These are phyloP conservation scores for Pelecanoides urinatrix DNA, from an alignment of 2,113 vertebrate species.

Conservation along the genomic window DNA sequence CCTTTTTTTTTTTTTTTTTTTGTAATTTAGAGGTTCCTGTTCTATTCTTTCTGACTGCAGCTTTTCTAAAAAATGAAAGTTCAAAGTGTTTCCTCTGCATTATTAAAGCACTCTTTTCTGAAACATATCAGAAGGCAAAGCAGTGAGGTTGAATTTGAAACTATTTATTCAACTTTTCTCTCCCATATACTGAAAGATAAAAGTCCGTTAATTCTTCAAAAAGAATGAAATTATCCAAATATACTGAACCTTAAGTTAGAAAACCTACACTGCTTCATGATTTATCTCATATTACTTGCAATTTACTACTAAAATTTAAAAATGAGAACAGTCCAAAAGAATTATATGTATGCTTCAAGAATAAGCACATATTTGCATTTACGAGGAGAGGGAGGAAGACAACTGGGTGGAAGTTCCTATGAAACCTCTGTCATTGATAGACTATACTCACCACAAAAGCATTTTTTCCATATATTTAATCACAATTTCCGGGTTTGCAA, in stretches of 20 bases:
- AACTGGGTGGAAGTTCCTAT: not conserved
- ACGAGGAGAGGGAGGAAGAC: not conserved
- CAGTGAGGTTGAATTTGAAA: not conserved
- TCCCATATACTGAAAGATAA: not conserved
- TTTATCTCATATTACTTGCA: not conserved
- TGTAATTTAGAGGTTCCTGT: not conserved
- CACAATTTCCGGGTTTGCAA: not conserved
- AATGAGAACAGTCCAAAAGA: not conserved
- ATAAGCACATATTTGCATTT: not conserved
- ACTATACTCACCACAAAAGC: not conserved
- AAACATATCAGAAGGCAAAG: not conserved
- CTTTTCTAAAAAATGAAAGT: not conserved
- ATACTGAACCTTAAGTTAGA: not conserved
- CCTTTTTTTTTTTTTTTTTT: no score
- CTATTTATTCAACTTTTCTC: not conserved
- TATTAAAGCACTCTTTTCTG: not conserved
- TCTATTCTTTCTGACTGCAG: not conserved
- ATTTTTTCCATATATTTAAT: not conserved
- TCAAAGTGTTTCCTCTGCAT: not conserved
- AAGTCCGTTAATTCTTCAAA: not conserved
- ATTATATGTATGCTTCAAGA: not conserved
- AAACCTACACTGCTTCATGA: not conserved
- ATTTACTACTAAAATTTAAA: not conserved
- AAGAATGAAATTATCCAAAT: not conserved
- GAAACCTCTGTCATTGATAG: not conserved